Percentiles rank a stretch among this genome's conserved stretches.
phyloP scores from a whole-genome alignment of 2,113 vertebrate species.

The Astatoreochromis straeleni region DNA sequence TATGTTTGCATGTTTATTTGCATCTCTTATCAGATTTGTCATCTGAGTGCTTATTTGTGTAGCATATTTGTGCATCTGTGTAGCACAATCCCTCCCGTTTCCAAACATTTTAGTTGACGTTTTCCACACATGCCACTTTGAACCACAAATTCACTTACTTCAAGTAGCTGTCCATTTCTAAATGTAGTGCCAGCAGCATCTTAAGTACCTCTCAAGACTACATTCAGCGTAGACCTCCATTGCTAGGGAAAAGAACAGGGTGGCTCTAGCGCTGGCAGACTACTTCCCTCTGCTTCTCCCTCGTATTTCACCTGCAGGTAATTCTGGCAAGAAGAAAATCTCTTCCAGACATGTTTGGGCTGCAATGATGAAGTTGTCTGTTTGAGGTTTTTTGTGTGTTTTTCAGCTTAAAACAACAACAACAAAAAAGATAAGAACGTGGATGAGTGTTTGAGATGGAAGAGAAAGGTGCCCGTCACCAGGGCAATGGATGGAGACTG shows the following conservation, averaged over 20 bases:
- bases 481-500: not conserved
- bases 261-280: not conserved
- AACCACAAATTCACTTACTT: not conserved
- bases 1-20: not conserved
- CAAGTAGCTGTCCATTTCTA: not conserved
- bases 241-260: not conserved
- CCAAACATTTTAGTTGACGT: conserved; percentile 9
- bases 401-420: not conserved
- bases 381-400: not conserved
- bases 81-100: not conserved
- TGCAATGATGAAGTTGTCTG: not conserved
- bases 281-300: not conserved
- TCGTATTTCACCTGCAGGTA: not conserved
- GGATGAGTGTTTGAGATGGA: conserved; percentile 1
- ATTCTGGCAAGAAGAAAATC: not conserved
- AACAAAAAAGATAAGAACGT: not conserved
- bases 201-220: not conserved
- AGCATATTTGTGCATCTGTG: not conserved
- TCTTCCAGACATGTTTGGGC: not conserved
- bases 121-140: not conserved
- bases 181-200: not conserved
- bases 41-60: not conserved
- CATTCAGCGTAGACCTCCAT: not conserved
- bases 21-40: not conserved
- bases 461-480: not conserved